Evolutionary conservation across 2,888 invertebrate genomes (phyloP).

Genomic region (Magallana nippona): DNA sequence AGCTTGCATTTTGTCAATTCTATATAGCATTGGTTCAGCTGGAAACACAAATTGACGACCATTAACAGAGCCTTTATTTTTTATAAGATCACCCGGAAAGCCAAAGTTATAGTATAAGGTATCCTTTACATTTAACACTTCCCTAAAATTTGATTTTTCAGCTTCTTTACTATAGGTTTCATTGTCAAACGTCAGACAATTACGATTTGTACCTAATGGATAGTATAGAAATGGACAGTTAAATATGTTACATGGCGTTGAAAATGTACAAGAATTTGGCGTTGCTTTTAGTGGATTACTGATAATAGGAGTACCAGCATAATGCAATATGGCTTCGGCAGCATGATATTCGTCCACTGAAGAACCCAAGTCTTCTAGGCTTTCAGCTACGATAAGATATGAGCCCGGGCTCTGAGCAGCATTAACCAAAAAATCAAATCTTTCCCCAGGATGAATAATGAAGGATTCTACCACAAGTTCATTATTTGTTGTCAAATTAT

Average conservation of each 20-base stretch:
- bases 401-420: conserved; percentile 49
- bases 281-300: background rate
- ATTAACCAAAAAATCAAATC: background rate
- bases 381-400: conserved; percentile 63
- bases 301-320: conserved; percentile 37
- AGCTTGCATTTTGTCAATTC: background rate
- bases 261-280: background rate
- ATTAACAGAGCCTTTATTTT: conserved; percentile 42
- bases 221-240: conserved; percentile 40
- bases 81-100: conserved; percentile 35
- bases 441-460: conserved; percentile 44
- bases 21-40: background rate
- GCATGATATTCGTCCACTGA: conserved; percentile 50
- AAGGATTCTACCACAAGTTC: conserved; percentile 44
- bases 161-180: conserved; percentile 27
- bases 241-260: conserved; percentile 16
- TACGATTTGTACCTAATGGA: background rate
- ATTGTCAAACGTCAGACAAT: conserved; percentile 7
- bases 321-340: conserved; percentile 58
- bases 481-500: background rate
- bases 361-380: conserved; percentile 48
- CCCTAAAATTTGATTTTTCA: conserved; percentile 21
- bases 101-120: conserved; percentile 45
- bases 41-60: conserved; percentile 39
- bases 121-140: conserved; percentile 1